A percentile compares a stretch with the other conserved stretches of the same genome.
Evolutionary conservation across 2,888 invertebrate genomes (phyloP).

Genomic region (Cryptocephalus moraei): DNA sequence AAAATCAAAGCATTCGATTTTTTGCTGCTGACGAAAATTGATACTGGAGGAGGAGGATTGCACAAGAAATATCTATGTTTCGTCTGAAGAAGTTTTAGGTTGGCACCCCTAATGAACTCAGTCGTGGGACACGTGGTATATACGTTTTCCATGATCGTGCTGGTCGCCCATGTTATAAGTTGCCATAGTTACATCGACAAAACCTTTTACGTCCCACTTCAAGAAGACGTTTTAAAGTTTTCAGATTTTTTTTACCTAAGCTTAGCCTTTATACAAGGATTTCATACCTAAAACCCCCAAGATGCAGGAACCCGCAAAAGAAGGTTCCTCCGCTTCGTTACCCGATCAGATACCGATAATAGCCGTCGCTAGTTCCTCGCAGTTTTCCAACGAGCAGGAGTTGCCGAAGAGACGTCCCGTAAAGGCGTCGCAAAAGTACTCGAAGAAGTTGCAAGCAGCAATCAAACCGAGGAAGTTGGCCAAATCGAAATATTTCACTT

Average conservation of each 20-base stretch:
- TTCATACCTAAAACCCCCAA: not conserved
- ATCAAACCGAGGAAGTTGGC: slow-evolving; percentile 9
- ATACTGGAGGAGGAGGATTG: too few relatives aligned
- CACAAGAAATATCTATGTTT: too few relatives aligned
- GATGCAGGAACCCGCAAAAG: not conserved
- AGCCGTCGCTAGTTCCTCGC: slow-evolving; percentile 5
- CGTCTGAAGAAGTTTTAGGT: too few relatives aligned
- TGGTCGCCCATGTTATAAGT: not conserved
- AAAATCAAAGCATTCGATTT: too few relatives aligned
- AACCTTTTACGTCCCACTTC: not conserved
- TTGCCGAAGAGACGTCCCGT: not conserved
- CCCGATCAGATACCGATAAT: slow-evolving; percentile 11
- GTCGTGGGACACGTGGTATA: too few relatives aligned
- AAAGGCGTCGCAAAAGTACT: slow-evolving; percentile 2
- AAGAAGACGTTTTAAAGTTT: not conserved
- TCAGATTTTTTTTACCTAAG: not conserved
- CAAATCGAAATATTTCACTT: slow-evolving; percentile 15
- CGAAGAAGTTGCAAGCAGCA: slow-evolving; percentile 1
- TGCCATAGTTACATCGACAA: slow-evolving; percentile 4
- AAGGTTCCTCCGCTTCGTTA: slow-evolving; percentile 11
- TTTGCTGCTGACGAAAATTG: too few relatives aligned
- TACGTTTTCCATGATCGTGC: too few relatives aligned
- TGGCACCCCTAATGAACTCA: too few relatives aligned
- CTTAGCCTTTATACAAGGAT: not conserved
- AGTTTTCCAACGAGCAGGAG: not conserved